Percentiles rank a stretch among this genome's conserved stretches.
These are phyloP conservation scores for Diachasma alloeum DNA, from an alignment of 1,140 invertebrate species.

Conservation along the genomic window DNA sequence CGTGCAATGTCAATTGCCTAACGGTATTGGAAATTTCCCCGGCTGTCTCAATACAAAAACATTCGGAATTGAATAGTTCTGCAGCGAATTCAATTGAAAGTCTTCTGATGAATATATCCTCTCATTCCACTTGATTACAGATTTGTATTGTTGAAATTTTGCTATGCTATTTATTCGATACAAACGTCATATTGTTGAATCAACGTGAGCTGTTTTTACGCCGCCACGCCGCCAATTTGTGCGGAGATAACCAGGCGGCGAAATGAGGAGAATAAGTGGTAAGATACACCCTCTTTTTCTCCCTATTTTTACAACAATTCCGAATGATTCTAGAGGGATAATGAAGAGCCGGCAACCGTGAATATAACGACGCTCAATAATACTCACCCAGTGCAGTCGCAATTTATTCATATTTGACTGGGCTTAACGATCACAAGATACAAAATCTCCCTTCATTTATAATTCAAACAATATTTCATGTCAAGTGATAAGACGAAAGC, in stretches of 20 bases:
- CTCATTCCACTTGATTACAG: slow-evolving; percentile 1
- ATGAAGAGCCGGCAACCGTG: not conserved
- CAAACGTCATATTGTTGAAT: slow-evolving; percentile 4
- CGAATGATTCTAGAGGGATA: not conserved
- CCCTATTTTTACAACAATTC: not conserved
- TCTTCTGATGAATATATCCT: not conserved
- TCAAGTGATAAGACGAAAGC: not conserved
- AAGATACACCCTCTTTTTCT: slow-evolving; percentile 31
- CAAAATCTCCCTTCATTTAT: not conserved
- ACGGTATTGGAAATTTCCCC: not conserved
- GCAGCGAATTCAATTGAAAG: not conserved
- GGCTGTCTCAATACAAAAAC: not conserved
- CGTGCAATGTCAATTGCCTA: not conserved
- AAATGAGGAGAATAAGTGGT: slow-evolving; percentile 59
- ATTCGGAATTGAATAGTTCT: not conserved
- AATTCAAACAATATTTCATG: not conserved
- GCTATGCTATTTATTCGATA: slow-evolving; percentile 22
- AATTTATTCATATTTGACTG: not conserved
- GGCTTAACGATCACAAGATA: not conserved
- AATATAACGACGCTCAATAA: not conserved
- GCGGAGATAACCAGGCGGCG: slow-evolving; percentile 1
- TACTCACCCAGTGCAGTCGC: not conserved
- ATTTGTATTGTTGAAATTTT: not conserved
- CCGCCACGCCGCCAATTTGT: slow-evolving; percentile 6
- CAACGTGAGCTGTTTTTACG: not conserved